A percentile compares a stretch with the other conserved stretches of the same genome.
These are phyloP conservation scores for Paedocypris micromegethes DNA, from an alignment of 2,797 vertebrate species.

Conservation along the genomic window DNA sequence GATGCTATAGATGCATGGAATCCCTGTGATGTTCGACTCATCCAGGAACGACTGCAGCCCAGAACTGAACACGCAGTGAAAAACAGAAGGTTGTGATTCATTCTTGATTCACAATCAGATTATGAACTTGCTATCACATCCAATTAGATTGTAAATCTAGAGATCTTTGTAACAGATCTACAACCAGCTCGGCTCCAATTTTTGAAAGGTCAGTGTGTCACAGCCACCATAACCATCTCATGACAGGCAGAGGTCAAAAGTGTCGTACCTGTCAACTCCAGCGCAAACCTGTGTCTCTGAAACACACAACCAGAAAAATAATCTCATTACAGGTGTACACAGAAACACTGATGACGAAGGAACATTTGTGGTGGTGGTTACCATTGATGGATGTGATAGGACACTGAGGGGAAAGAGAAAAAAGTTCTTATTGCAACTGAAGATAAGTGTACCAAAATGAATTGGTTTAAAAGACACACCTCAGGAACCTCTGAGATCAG, in stretches of 20 bases:
- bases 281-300: conserved; percentile 55
- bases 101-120: too few species aligned
- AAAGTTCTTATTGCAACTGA: not conserved
- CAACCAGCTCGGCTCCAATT: too few species aligned
- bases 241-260: not conserved
- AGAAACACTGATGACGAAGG: not conserved
- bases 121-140: too few species aligned
- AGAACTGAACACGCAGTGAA: conserved; percentile 48
- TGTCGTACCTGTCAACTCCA: conserved; percentile 56
- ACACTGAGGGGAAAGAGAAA: conserved; percentile 55
- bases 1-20: conserved; percentile 52
- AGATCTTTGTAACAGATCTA: too few species aligned
- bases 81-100: not conserved
- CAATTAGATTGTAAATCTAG: too few species aligned
- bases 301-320: not conserved
- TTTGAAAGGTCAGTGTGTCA: too few species aligned
- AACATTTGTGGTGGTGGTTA: conserved; percentile 37
- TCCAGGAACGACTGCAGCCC: conserved; percentile 41
- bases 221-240: too few species aligned
- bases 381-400: conserved; percentile 52
- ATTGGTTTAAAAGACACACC: not conserved
- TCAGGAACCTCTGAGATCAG: not conserved
- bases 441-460: not conserved
- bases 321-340: not conserved
- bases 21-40: not conserved